Conservation (phyloP, 2,113 vertebrate genomes). For the Vanacampus margaritifer region DNA sequence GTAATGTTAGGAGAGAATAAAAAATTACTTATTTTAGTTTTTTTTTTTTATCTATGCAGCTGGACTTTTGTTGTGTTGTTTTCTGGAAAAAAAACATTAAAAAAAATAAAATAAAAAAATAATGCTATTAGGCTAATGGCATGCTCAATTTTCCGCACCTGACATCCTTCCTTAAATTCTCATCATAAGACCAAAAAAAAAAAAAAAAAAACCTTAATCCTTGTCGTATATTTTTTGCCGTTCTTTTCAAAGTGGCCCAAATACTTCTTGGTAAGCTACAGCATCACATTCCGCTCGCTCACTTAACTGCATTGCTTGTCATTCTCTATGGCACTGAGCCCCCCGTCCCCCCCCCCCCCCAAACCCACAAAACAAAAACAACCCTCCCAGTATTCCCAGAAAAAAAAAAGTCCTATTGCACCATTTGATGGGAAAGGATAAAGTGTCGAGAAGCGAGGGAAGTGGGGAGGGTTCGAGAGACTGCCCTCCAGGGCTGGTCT, state of each 20-base stretch:
- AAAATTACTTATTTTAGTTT: too few relatives aligned
- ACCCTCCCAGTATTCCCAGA: constrained; percentile 55
- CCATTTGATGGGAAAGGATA: constrained; percentile 74
- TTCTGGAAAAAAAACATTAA: too few relatives aligned
- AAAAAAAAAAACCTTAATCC: background rate
- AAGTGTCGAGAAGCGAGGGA: constrained; percentile 68
- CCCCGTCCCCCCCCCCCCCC: too few relatives aligned
- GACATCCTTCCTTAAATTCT: too few relatives aligned
- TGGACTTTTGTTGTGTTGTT: too few relatives aligned
- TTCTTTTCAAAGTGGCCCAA: background rate
- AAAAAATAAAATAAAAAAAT: too few relatives aligned
- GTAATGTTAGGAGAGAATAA: too few relatives aligned
- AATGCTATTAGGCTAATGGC: too few relatives aligned
- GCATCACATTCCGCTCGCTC: constrained; percentile 60
- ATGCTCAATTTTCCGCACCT: too few relatives aligned
- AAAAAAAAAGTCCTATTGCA: constrained; percentile 73
- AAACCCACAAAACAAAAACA: constrained; percentile 29
- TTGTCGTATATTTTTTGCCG: background rate
- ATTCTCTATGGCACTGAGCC: constrained; percentile 77
- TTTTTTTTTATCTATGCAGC: too few relatives aligned
- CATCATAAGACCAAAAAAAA: too few relatives aligned
- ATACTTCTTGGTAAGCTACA: background rate
- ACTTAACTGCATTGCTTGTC: constrained; percentile 59
- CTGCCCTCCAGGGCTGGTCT: constrained; percentile 75
- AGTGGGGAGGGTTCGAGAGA: constrained; percentile 66